Percentiles rank a stretch among this genome's conserved stretches.
Evolutionary conservation across 2,797 vertebrate genomes (phyloP).

Genomic region (Propithecus deckenii): DNA sequence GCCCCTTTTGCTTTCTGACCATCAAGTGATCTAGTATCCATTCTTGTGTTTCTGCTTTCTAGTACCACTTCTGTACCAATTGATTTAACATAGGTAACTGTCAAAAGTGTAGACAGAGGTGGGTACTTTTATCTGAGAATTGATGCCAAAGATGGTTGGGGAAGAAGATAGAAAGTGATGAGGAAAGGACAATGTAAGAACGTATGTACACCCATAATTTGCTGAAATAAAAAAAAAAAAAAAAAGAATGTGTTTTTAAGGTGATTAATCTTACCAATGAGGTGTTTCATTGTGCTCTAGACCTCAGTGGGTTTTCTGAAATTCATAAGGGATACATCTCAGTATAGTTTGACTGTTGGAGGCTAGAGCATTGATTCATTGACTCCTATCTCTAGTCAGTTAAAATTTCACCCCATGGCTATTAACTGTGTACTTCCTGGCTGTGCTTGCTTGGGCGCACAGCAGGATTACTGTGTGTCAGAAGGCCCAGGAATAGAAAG

Average conservation of each 20-base stretch:
- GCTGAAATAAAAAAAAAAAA: too few relatives aligned
- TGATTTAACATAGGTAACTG: neutral
- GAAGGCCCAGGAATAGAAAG: neutral
- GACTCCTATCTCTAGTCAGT: neutral
- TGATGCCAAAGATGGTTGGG: neutral
- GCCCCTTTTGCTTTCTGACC: neutral
- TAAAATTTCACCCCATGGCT: neutral
- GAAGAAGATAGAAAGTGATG: neutral
- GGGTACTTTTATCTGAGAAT: neutral
- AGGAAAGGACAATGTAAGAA: neutral
- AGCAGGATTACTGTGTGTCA: neutral
- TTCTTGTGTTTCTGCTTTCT: neutral
- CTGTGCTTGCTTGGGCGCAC: neutral
- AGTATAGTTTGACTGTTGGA: neutral
- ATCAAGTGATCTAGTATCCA: neutral
- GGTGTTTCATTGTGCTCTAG: neutral
- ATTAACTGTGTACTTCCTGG: neutral
- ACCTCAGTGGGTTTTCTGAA: neutral
- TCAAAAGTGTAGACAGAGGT: neutral
- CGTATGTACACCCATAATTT: too few relatives aligned
- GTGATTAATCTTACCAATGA: neutral
- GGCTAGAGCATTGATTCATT: neutral
- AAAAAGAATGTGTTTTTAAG: neutral
- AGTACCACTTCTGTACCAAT: neutral
- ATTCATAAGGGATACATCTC: neutral